Base-by-base conservation (phyloP, 2,797 vertebrate genomes). In the Hephaestus fuliginosus region DNA sequence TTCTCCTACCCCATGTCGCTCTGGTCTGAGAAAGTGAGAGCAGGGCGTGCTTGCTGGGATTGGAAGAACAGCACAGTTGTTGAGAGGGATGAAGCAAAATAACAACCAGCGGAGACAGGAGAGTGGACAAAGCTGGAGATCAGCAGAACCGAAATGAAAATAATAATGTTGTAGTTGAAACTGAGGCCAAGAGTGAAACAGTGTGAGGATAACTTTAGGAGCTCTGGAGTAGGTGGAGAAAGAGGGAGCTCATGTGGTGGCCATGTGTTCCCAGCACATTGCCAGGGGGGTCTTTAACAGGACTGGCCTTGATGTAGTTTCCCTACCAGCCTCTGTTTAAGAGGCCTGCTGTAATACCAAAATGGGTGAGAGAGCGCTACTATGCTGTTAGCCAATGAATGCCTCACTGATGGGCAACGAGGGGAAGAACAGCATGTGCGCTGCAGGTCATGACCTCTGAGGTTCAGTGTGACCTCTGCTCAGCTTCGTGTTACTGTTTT, bases 241-340 rank as follows among this genome's bases (percentile, higher is more conserved):
- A 44, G 58, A 78, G 67, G 57, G 73, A 65, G 41, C 74, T 83
- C 81, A 73, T 84, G 86, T 82, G 86, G 73, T 74, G 61, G 41
- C 88, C 89, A 83, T 87, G 89, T 91, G 88, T 89, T 91, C 84
- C 63, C 78, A 78, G 84, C 76, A 85, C 67, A 80, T 80, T 74
- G 25, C 84, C 56, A 51, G 49, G n/a, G 80, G 89, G 85, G 83
- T 74, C 76, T 86, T 76, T 72, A 77, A 85, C 55, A 10, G 83
- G 71, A 70, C 14, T 2, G 56, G 63, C 43, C 51, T 41, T 87
- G 85, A 82, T 14, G 70, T 83, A 65, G 70, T 73, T 74, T 80
- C 68, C 36, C 30, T 22, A 36, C 39, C n/a, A 41, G 62, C 71
- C 56, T 81, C 41, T 10, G 41, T 89, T 80, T 73, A 73, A 74